Conservation (phyloP, 1,140 invertebrate species). For the Teleogryllus occipitalis region DNA sequence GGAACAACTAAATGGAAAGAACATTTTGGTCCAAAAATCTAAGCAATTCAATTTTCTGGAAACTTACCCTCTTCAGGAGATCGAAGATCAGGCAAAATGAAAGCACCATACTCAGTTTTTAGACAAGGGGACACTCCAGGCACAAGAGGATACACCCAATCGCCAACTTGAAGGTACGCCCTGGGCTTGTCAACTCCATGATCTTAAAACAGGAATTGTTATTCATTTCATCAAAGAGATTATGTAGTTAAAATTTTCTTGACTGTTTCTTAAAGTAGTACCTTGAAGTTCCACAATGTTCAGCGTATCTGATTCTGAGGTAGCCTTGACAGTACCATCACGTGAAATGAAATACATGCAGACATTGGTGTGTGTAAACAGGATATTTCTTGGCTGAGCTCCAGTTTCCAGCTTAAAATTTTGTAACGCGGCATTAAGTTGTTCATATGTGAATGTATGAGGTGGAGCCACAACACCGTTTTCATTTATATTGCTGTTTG, state of each 20-base stretch:
- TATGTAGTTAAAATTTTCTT: too few species aligned
- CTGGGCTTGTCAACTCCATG: conserved; percentile 24
- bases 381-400: conserved; percentile 39
- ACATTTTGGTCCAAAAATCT: not conserved
- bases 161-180: conserved; percentile 50
- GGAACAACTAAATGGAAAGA: not conserved
- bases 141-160: conserved; percentile 60
- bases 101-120: conserved; percentile 54
- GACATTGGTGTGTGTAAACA: conserved; percentile 49
- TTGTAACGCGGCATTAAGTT: conserved; percentile 35
- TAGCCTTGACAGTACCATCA: conserved; percentile 50
- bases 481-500: conserved; percentile 15
- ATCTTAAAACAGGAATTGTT: conserved; percentile 7
- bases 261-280: not conserved
- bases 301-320: conserved; percentile 45
- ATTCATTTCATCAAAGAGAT: too few species aligned
- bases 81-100: conserved; percentile 60
- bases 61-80: conserved; percentile 30
- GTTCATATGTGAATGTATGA: conserved; percentile 35
- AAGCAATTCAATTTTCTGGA: not conserved
- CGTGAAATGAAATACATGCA: conserved; percentile 57
- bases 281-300: conserved; percentile 33
- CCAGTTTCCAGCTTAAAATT: conserved; percentile 36
- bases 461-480: not conserved
- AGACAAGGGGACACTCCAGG: conserved; percentile 56